Percentiles rank a stretch among this genome's conserved stretches.
Evolutionary conservation across 2,113 vertebrate genomes (phyloP).

Genomic region (Pelecanus crispus): DNA sequence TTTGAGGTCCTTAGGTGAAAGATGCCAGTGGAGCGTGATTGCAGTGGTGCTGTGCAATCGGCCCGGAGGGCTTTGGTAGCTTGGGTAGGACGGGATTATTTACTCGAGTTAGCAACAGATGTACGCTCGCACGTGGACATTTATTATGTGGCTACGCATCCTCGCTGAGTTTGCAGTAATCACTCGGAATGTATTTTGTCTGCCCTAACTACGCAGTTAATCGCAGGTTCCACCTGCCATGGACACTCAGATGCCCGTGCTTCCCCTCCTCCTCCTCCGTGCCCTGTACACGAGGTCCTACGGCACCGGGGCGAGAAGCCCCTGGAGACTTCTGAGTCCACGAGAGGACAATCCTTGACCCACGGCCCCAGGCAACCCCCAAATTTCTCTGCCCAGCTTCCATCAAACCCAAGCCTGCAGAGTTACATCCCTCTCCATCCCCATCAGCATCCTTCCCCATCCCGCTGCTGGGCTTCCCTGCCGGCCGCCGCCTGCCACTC

Average conservation of each 20-base stretch:
- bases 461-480: not conserved
- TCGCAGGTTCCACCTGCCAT: not conserved
- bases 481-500: not conserved
- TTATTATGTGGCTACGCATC: not conserved
- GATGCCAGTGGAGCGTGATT: not conserved
- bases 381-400: not conserved
- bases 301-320: fast-evolving
- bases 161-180: not conserved
- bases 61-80: not conserved
- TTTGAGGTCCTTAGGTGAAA: not conserved
- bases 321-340: not conserved
- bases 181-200: not conserved
- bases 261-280: not conserved
- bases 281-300: fast-evolving
- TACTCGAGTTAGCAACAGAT: not conserved
- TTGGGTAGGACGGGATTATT: not conserved
- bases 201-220: not conserved
- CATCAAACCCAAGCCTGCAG: not conserved
- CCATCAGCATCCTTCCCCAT: not conserved
- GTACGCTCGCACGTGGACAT: not conserved
- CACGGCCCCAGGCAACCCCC: fast-evolving
- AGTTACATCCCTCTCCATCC: not conserved
- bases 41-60: not conserved
- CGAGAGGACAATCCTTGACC: not conserved
- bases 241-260: fast-evolving